Conservation (phyloP, 1,140 invertebrate species). For the Cherax destructor region DNA sequence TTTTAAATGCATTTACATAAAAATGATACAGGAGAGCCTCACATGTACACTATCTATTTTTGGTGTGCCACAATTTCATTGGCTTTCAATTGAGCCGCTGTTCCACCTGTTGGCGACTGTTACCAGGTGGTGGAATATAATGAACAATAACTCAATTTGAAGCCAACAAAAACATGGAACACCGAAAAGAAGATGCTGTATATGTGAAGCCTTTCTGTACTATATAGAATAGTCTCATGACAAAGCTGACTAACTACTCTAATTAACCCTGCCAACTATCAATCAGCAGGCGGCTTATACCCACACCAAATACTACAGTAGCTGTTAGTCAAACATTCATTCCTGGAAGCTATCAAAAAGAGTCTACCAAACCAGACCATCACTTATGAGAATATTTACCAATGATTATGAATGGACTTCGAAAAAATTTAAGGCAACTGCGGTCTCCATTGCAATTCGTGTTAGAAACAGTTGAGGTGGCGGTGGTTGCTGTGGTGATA, state of each 20-base stretch:
- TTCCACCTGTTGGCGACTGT: no score
- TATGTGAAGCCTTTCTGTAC: no score
- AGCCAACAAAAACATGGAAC: no score
- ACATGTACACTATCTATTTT: no score
- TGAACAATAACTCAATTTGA: no score
- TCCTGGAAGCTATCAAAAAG: conserved; percentile 31
- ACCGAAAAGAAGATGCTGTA: no score
- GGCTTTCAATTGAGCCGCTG: no score
- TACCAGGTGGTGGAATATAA: no score
- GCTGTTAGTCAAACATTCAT: conserved; percentile 14
- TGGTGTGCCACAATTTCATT: no score
- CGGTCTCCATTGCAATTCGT: conserved; percentile 79
- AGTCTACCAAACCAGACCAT: conserved; percentile 41
- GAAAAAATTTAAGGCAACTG: conserved; percentile 82
- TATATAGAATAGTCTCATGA: neutral
- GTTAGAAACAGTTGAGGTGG: conserved; percentile 52
- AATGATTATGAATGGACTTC: conserved; percentile 76
- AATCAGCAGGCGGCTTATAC: conserved; percentile 20
- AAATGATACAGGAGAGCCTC: no score
- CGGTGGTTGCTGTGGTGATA: conserved; percentile 5
- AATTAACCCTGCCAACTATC: neutral
- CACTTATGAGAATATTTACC: conserved; percentile 61
- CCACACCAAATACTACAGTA: neutral
- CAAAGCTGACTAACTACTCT: neutral
- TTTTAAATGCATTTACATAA: no score